A percentile compares a stretch with the other conserved stretches of the same genome.
These are phyloP conservation scores for Drosophila ohnishii DNA, from an alignment of 1,140 invertebrate species.

Conservation along the genomic window DNA sequence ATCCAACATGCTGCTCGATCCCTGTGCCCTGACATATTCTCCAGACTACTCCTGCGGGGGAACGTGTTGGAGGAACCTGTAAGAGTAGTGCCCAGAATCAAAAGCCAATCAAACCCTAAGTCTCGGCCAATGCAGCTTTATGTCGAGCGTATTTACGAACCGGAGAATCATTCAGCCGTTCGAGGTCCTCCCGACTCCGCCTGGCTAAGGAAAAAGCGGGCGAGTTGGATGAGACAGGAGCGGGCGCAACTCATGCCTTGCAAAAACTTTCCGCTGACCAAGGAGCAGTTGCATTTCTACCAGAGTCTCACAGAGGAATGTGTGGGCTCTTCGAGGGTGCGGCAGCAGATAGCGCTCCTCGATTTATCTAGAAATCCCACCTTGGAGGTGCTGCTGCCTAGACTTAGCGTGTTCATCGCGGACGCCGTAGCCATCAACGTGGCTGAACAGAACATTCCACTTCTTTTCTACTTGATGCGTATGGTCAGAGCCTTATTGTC, in stretches of 20 bases:
- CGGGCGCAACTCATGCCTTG: conserved; percentile 21
- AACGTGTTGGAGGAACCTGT: not conserved
- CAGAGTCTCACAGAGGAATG: conserved; percentile 20
- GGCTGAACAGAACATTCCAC: conserved; percentile 7
- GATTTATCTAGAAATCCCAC: conserved; percentile 32
- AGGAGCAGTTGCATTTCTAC: conserved; percentile 41
- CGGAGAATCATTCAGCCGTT: not conserved
- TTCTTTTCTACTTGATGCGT: conserved; percentile 47
- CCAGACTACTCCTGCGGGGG: not conserved
- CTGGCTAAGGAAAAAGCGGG: conserved; percentile 23
- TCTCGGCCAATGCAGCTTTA: not conserved
- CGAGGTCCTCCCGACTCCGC: not conserved
- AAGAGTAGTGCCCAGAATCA: too few relatives aligned
- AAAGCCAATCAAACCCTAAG: not conserved
- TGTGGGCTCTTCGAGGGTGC: conserved; percentile 9
- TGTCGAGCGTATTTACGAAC: too few relatives aligned
- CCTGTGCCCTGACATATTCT: not conserved
- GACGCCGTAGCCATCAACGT: conserved; percentile 32
- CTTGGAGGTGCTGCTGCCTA: conserved; percentile 27
- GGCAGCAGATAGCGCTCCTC: conserved; percentile 12
- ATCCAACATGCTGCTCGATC: conserved; percentile 8
- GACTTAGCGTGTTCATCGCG: conserved; percentile 25
- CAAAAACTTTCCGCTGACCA: conserved; percentile 21
- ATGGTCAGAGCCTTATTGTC: conserved; percentile 39
- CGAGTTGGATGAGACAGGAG: conserved; percentile 27